A percentile compares a stretch with the other conserved stretches of the same genome.
Evolutionary conservation across 2,888 invertebrate genomes (phyloP).

Genomic region (Hyppa rectilinea): DNA sequence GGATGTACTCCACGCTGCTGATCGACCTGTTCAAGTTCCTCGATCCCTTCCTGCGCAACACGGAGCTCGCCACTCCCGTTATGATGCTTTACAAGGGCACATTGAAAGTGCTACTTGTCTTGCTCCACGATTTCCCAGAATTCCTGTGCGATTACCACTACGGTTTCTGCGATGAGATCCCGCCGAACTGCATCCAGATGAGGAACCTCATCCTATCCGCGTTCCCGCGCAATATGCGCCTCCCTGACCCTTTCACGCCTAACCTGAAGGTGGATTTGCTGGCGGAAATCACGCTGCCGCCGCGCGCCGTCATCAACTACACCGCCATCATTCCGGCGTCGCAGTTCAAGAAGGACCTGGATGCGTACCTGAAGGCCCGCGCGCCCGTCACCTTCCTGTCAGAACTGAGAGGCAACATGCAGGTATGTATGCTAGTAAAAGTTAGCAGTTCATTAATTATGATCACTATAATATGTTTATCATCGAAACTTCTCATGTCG

Average conservation of each 20-base stretch:
- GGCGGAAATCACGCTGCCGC: slow-evolving; percentile 96
- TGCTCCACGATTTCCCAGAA: slow-evolving; percentile 99
- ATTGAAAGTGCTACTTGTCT: slow-evolving; percentile 97
- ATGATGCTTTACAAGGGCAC: slow-evolving; percentile 99
- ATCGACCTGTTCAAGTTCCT: slow-evolving; percentile 99
- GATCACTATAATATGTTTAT: neutral
- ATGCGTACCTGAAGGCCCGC: slow-evolving; percentile 98
- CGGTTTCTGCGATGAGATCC: slow-evolving; percentile 99
- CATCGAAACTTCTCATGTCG: neutral
- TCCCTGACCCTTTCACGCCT: slow-evolving; percentile 99
- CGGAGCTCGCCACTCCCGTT: slow-evolving; percentile 98
- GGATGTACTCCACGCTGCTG: slow-evolving; percentile 98
- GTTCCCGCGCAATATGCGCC: slow-evolving; percentile 99
- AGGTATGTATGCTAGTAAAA: slow-evolving; percentile 85
- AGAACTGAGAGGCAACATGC: slow-evolving; percentile 97
- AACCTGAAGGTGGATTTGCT: slow-evolving; percentile 98
- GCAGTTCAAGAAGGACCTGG: slow-evolving; percentile 98
- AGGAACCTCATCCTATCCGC: slow-evolving; percentile 99
- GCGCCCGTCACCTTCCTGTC: slow-evolving; percentile 99
- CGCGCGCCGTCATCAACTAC: slow-evolving; percentile 97
- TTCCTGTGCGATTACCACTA: slow-evolving; percentile 99
- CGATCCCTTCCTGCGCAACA: slow-evolving; percentile 99
- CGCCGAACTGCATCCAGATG: slow-evolving; percentile 99
- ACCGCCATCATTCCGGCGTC: slow-evolving; percentile 96
- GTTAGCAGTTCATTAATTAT: neutral